A percentile compares a stretch with the other conserved stretches of the same genome.
phyloP scores from a whole-genome alignment of 2,113 vertebrate species.

The Poeciliopsis turrubarensis region DNA sequence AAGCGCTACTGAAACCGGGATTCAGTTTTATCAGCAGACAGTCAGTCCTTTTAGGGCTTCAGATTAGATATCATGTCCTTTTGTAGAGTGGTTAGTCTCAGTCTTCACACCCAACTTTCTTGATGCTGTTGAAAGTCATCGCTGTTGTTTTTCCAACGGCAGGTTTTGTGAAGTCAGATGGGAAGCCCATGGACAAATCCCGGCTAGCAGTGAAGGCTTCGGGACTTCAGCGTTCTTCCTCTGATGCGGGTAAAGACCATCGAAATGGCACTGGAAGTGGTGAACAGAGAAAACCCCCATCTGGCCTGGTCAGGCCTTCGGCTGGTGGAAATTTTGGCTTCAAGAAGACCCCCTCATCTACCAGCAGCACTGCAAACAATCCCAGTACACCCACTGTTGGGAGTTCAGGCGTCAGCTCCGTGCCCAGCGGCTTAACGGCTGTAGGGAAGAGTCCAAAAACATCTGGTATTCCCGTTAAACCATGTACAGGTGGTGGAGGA shows the following conservation, averaged over 20 bases:
- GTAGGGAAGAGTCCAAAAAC: slow-evolving; percentile 89
- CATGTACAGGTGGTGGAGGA: slow-evolving; percentile 72
- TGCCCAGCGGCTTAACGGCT: slow-evolving; percentile 74
- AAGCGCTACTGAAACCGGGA: slow-evolving; percentile 39
- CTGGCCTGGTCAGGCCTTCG: slow-evolving; percentile 87
- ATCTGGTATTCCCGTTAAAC: slow-evolving; percentile 94
- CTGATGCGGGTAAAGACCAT: slow-evolving; percentile 90
- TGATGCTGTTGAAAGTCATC: slow-evolving; percentile 31
- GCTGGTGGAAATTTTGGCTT: slow-evolving; percentile 91
- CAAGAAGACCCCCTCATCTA: slow-evolving; percentile 86
- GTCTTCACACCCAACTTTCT: slow-evolving; percentile 17
- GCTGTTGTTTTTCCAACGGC: slow-evolving; percentile 4
- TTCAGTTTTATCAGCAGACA: slow-evolving; percentile 58
- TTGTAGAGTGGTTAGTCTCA: slow-evolving; percentile 46
- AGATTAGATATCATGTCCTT: slow-evolving; percentile 58
- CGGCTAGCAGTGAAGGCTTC: slow-evolving; percentile 88
- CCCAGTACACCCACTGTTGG: slow-evolving; percentile 76
- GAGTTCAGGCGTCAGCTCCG: slow-evolving; percentile 69
- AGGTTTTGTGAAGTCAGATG: slow-evolving; percentile 68
- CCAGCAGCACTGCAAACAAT: slow-evolving; percentile 66
- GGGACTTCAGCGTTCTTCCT: slow-evolving; percentile 91
- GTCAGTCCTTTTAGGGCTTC: slow-evolving; percentile 58
- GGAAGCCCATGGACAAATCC: slow-evolving; percentile 88
- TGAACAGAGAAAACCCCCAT: slow-evolving; percentile 91
- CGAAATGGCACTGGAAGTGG: slow-evolving; percentile 55